A percentile compares a stretch with the other conserved stretches of the same genome.
These are phyloP conservation scores for Sinodicranocentrus sp. DNA, from an alignment of 2,888 invertebrate genomes.

Conservation along the genomic window DNA sequence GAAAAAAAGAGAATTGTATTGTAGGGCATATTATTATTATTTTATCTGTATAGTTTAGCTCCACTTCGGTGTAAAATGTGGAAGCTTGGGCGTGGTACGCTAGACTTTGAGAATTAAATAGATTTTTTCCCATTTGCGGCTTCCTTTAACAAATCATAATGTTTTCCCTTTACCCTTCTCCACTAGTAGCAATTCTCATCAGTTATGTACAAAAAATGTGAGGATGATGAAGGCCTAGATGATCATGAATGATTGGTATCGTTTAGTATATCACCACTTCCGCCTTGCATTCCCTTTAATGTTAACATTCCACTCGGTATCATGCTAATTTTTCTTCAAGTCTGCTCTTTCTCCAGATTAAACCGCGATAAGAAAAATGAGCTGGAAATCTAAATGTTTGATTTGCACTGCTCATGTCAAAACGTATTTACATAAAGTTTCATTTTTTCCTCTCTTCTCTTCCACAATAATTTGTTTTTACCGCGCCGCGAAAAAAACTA, in stretches of 20 bases:
- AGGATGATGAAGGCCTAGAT: constrained; percentile 1
- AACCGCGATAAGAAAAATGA: neutral
- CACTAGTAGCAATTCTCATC: no score
- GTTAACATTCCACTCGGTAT: no score
- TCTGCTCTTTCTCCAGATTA: neutral
- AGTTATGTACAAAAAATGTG: no score
- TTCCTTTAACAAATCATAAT: constrained; percentile 36
- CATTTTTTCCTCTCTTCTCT: no score
- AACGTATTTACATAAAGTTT: no score
- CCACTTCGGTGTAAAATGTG: constrained; percentile 44
- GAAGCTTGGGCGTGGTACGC: constrained; percentile 57
- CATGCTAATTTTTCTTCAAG: no score
- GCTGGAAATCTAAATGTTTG: no score
- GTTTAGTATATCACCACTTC: constrained; percentile 45
- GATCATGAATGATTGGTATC: constrained; percentile 32
- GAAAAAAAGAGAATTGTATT: constrained; percentile 32
- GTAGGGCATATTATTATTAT: constrained; percentile 28
- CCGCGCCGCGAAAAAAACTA: no score
- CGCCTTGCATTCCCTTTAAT: constrained; percentile 19
- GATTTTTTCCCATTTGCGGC: constrained; percentile 61
- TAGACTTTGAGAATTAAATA: constrained; percentile 51
- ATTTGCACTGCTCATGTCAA: no score
- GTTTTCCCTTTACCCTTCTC: neutral
- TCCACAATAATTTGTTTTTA: no score
- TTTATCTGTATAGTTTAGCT: constrained; percentile 28